Evolutionary conservation across 2,888 invertebrate genomes (phyloP).

Genomic region (Campoplex nolae): DNA sequence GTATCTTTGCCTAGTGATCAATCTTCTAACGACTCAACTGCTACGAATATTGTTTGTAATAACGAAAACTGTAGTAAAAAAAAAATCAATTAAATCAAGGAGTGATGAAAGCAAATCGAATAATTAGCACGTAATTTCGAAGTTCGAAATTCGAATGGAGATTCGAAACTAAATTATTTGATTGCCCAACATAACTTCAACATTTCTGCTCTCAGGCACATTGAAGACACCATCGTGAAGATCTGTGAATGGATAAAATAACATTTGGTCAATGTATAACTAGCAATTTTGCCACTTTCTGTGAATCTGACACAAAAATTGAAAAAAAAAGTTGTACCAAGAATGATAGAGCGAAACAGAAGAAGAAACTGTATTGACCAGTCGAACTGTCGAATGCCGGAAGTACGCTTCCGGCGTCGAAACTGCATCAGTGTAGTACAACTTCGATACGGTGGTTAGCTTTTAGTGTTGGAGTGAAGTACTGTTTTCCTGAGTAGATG

Average conservation of each 20-base stretch:
- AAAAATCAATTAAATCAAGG: not conserved
- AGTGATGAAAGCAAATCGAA: not conserved
- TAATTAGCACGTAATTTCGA: not conserved
- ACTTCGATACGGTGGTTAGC: constrained; percentile 53
- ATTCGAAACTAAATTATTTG: not conserved
- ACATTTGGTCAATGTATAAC: not conserved
- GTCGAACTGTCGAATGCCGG: constrained; percentile 54
- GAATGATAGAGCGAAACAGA: constrained; percentile 11
- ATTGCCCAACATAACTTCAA: too few species aligned
- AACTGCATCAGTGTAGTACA: constrained; percentile 44
- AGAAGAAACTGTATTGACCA: constrained; percentile 37
- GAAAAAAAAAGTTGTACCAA: not conserved
- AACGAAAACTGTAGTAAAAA: not conserved
- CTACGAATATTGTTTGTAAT: not conserved
- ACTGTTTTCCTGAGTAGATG: constrained; percentile 51
- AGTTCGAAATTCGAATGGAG: too few species aligned
- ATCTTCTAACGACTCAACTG: too few species aligned
- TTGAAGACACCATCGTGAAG: too few species aligned
- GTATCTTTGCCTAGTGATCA: not conserved
- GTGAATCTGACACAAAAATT: not conserved
- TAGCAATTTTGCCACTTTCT: constrained; percentile 24
- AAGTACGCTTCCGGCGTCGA: constrained; percentile 37
- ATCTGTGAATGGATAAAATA: not conserved
- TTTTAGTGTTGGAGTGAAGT: constrained; percentile 27
- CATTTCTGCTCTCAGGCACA: too few species aligned